Evolutionary conservation across 2,888 invertebrate genomes (phyloP).

Genomic region (Acronicta leporina): DNA sequence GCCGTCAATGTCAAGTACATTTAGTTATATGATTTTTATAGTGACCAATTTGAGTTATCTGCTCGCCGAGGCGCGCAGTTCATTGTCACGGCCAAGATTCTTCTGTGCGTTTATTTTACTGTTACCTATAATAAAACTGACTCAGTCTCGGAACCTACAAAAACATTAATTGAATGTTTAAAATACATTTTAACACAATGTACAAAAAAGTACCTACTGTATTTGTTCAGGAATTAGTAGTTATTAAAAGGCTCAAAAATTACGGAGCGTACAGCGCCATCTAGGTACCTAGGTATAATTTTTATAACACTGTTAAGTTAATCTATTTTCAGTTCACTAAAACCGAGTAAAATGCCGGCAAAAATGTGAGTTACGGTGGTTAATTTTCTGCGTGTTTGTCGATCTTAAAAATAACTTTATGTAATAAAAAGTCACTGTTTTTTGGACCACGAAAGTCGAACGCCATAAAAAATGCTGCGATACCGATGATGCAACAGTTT

Average conservation of each 20-base stretch:
- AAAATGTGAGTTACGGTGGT: background rate
- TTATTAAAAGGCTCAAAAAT: too few species aligned
- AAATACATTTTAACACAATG: too few species aligned
- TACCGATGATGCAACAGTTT: slow-evolving; percentile 37
- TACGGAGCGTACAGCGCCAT: too few species aligned
- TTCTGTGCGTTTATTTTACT: slow-evolving; percentile 32
- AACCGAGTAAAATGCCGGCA: background rate
- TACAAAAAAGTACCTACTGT: too few species aligned
- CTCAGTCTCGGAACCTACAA: background rate
- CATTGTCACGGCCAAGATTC: slow-evolving; percentile 65
- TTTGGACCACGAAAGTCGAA: slow-evolving; percentile 22
- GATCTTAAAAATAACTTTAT: slow-evolving; percentile 5
- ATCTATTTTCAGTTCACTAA: too few species aligned
- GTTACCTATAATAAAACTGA: slow-evolving; percentile 19
- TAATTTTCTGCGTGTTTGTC: background rate
- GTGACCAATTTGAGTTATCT: slow-evolving; percentile 46
- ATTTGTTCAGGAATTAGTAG: too few species aligned
- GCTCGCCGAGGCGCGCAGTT: slow-evolving; percentile 46
- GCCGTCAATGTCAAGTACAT: slow-evolving; percentile 34
- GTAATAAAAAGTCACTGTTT: slow-evolving; percentile 19
- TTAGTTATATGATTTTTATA: slow-evolving; percentile 27
- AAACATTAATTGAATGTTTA: too few species aligned
- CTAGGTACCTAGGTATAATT: too few species aligned
- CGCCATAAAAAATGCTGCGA: slow-evolving; percentile 9
- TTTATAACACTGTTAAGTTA: too few species aligned